Evolutionary conservation across 2,888 invertebrate species (phyloP).

Genomic region (Myathropa florea): DNA sequence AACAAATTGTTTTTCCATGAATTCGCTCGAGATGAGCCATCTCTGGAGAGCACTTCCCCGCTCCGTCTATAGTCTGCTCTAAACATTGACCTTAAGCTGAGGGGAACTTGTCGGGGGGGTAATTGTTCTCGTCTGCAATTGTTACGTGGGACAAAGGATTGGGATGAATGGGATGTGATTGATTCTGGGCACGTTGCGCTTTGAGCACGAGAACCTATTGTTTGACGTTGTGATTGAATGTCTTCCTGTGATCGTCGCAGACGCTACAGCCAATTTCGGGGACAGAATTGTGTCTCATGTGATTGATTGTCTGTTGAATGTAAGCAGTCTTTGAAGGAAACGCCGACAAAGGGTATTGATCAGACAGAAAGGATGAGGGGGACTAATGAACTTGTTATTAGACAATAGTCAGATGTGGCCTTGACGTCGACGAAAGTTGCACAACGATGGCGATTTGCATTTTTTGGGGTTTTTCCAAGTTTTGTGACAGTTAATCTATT

Average conservation of each 20-base stretch:
- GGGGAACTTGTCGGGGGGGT: neutral
- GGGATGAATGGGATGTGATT: conserved; percentile 1
- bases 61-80: conserved; percentile 5
- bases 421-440: too few relatives aligned
- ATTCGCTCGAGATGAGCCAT: neutral
- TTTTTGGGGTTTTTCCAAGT: too few relatives aligned
- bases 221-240: neutral
- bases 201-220: neutral
- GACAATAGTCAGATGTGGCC: too few relatives aligned
- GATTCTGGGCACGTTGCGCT: conserved; percentile 47
- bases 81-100: conserved; percentile 47
- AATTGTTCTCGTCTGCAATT: conserved; percentile 25
- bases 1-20: neutral
- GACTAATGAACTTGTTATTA: too few relatives aligned
- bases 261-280: neutral
- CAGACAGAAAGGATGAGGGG: too few relatives aligned
- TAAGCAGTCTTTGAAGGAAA: too few relatives aligned
- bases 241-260: neutral
- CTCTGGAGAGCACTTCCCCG: conserved; percentile 39
- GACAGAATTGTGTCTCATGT: neutral
- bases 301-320: neutral
- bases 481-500: too few relatives aligned
- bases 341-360: too few relatives aligned
- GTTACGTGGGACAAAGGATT: conserved; percentile 33
- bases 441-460: too few relatives aligned